Evolutionary conservation across 2,888 invertebrate genomes (phyloP).

Genomic region (Limnephilus marmoratus): DNA sequence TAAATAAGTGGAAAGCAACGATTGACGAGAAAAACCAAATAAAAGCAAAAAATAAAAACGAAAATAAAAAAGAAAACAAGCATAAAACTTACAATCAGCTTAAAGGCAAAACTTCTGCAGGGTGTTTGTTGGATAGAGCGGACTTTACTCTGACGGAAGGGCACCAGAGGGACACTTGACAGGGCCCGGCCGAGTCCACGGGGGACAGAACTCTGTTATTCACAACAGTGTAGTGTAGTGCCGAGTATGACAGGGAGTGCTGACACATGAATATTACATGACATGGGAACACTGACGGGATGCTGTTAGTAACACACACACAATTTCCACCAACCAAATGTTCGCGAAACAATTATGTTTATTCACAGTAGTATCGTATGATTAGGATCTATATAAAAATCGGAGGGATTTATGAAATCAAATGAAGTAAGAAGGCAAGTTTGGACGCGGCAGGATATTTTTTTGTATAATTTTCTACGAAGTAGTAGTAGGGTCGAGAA

Average conservation of each 20-base stretch:
- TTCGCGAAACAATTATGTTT: conserved; percentile 26
- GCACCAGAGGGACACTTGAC: conserved; percentile 67
- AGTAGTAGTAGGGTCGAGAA: conserved; percentile 75
- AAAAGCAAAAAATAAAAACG: conserved; percentile 66
- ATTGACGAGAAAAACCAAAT: conserved; percentile 34
- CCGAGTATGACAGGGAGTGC: conserved; percentile 57
- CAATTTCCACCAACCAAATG: conserved; percentile 62
- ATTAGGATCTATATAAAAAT: conserved; percentile 36
- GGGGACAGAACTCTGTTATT: conserved; percentile 59
- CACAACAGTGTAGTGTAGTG: conserved; percentile 52
- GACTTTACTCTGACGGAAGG: conserved; percentile 63
- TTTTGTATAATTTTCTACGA: conserved; percentile 66
- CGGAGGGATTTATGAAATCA: conserved; percentile 58
- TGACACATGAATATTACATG: conserved; percentile 60
- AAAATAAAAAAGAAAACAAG: conserved; percentile 69
- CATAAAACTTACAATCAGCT: conserved; percentile 75
- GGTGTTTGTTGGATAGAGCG: conserved; percentile 64
- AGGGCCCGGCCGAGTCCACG: conserved; percentile 47
- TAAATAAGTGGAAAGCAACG: conserved; percentile 36
- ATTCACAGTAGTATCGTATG: conserved; percentile 36
- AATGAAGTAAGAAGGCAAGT: conserved; percentile 59
- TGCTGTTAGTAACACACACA: conserved; percentile 66
- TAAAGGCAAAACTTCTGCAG: conserved; percentile 73
- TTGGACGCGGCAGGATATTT: conserved; percentile 48
- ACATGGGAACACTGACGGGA: conserved; percentile 65